These are phyloP conservation scores for Epistrophe grossulariae DNA, from an alignment of 2,888 invertebrate genomes.

Conservation along the genomic window DNA sequence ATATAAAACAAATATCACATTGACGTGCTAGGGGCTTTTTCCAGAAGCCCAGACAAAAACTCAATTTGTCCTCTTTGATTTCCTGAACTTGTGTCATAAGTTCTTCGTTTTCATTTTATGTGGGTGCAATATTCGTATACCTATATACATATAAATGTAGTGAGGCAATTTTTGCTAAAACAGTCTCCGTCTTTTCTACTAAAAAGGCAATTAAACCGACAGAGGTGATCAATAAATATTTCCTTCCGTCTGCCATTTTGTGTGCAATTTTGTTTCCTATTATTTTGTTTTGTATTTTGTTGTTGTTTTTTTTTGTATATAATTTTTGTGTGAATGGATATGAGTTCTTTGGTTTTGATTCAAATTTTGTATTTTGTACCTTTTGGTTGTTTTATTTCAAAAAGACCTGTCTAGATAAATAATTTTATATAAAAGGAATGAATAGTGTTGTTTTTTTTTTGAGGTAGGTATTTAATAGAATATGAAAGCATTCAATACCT, in stretches of 20 bases:
- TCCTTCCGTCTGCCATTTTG: constrained; percentile 23
- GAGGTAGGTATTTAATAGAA: too few relatives aligned
- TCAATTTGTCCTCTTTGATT: constrained; percentile 63
- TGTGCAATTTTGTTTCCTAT: constrained; percentile 13
- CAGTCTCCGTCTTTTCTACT: constrained; percentile 17
- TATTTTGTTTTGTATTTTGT: neutral
- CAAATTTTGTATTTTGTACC: neutral
- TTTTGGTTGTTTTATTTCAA: neutral
- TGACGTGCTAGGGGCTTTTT: constrained; percentile 35
- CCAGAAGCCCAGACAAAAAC: constrained; percentile 23
- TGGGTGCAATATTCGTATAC: constrained; percentile 13
- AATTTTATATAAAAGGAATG: too few relatives aligned
- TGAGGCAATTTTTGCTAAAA: constrained; percentile 23
- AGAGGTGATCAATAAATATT: constrained; percentile 44
- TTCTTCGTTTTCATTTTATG: constrained; percentile 25
- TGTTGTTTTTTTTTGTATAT: neutral
- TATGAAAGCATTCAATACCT: too few relatives aligned
- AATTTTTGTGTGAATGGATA: neutral
- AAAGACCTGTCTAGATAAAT: too few relatives aligned
- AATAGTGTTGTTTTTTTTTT: too few relatives aligned
- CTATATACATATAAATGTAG: neutral
- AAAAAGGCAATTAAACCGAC: constrained; percentile 28
- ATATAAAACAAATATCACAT: constrained; percentile 39
- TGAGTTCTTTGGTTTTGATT: neutral
- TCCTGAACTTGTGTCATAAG: constrained; percentile 46